A percentile compares a stretch with the other conserved stretches of the same genome.
Evolutionary conservation across 2,113 vertebrate genomes (phyloP).

Genomic region (Osmerus mordax): DNA sequence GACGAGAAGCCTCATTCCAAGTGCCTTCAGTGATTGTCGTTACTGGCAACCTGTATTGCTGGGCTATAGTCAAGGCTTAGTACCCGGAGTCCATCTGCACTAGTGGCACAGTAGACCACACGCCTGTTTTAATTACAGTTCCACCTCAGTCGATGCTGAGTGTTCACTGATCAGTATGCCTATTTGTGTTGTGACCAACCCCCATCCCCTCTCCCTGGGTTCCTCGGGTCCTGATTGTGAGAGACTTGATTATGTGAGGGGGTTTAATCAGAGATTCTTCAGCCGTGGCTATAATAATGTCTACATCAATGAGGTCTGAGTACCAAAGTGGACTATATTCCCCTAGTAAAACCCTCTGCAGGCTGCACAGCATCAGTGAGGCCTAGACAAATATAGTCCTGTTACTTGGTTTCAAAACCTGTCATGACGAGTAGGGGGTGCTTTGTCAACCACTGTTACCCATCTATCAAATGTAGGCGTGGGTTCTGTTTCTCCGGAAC

Average conservation of each 20-base stretch:
- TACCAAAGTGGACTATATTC: neutral
- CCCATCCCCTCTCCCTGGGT: neutral
- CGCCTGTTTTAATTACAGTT: slow-evolving; percentile 52
- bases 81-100: slow-evolving; percentile 9
- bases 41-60: slow-evolving; percentile 56
- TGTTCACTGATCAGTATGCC: neutral
- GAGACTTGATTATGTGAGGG: slow-evolving; percentile 23
- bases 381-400: neutral
- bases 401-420: neutral
- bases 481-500: too few species aligned
- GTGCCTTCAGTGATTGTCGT: slow-evolving; percentile 53
- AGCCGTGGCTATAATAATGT: slow-evolving; percentile 17
- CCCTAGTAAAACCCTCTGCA: neutral
- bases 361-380: neutral
- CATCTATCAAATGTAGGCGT: neutral
- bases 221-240: slow-evolving; percentile 42
- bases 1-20: slow-evolving; percentile 57
- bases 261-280: slow-evolving; percentile 39
- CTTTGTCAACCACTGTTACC: neutral
- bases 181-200: neutral
- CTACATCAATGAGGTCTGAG: neutral
- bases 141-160: slow-evolving; percentile 40
- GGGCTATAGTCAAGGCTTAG: slow-evolving; percentile 21
- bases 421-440: neutral
- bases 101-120: slow-evolving; percentile 25